These are phyloP conservation scores for Chouioia cunea DNA, from an alignment of 2,888 invertebrate species.

Conservation along the genomic window DNA sequence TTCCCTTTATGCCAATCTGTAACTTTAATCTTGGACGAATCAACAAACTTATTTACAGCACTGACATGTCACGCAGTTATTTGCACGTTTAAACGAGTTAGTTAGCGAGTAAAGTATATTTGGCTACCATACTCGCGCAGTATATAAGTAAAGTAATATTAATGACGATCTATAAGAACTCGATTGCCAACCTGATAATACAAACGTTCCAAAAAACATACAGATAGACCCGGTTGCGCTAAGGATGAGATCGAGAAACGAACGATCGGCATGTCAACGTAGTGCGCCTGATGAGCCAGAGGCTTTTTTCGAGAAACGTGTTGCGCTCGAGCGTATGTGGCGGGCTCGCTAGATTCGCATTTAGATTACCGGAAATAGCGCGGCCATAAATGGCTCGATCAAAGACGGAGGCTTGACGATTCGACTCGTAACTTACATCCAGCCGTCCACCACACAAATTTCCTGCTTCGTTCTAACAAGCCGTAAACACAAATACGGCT, in stretches of 20 bases:
- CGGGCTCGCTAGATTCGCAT: conserved; percentile 63
- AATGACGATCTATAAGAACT: too few relatives aligned
- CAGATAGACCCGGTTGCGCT: too few relatives aligned
- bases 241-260: neutral
- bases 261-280: neutral
- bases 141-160: too few relatives aligned
- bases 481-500: conserved; percentile 29
- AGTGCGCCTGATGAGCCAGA: conserved; percentile 1
- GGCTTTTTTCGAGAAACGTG: conserved; percentile 24
- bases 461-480: conserved; percentile 18
- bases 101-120: too few relatives aligned
- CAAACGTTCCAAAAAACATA: too few relatives aligned
- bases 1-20: too few relatives aligned
- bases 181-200: too few relatives aligned
- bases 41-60: too few relatives aligned
- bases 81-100: too few relatives aligned
- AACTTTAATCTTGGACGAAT: too few relatives aligned
- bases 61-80: too few relatives aligned
- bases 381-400: conserved; percentile 56
- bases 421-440: conserved; percentile 35
- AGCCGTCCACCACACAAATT: conserved; percentile 19
- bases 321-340: conserved; percentile 32
- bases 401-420: conserved; percentile 48
- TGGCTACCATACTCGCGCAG: too few relatives aligned
- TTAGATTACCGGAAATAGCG: conserved; percentile 55